Base-by-base conservation (phyloP, 2,888 invertebrate species). In the Scaptomyza caliginosa region DNA sequence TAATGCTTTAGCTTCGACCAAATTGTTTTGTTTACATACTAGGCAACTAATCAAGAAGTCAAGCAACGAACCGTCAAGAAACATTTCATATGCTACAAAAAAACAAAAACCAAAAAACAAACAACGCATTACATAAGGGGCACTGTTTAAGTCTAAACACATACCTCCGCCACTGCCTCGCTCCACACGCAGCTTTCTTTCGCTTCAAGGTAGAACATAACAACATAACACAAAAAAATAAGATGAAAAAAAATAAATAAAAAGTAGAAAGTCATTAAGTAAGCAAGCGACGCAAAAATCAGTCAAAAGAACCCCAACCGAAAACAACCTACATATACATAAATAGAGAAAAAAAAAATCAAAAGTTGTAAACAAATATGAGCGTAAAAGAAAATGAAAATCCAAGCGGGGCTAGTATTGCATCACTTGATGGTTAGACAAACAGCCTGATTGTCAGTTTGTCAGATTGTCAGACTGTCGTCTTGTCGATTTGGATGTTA, bases 281-380 rank as follows among this genome's bases (percentile, higher is more conserved):
- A 81, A 81, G 78, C 75, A 71, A 82, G 48, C 67, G 65, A 65
- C 72, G 70, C 71, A 55, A 67, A 74, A 74, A 60, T 40, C 51
- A 54, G 42, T 36, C 36, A 50, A 52, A 57, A 45, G 42, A 52
- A 46, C 54, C 72, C 13, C 32, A 32, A 13, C 13, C 32, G 7
- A 52, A 57, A 26, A 64, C 19, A 32, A 40, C 68, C 24, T 23
- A 23, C 23, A 23, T 5, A 8, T 24, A 70, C 45, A 71, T 66
- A 67, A 68, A 74, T 75, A 40, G 26, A 45, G 55, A 59, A 63
- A 66, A 51, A 59, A 54, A 79, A 77, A 83, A 79, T 65, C 65
- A 81, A 84, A 88, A 88, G 88, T 88, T 89, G 88, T 89, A 88
- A 88, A 89, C 88, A 89, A 88, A 88, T 89, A 84, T 85, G 80